Base-by-base conservation (phyloP, 2,888 invertebrate species). In the Tachina fera region DNA sequence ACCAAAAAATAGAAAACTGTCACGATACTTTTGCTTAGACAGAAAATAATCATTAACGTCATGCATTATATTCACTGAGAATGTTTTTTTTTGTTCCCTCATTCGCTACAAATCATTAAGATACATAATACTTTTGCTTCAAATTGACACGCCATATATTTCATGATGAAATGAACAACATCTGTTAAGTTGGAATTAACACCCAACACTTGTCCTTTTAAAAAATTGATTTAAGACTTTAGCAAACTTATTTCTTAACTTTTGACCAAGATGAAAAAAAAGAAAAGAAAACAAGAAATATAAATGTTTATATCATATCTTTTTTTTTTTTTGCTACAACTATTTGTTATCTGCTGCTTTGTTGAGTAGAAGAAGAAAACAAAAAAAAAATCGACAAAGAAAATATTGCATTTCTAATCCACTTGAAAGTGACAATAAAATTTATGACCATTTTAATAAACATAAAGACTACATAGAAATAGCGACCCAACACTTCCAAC, bases 341-440 rank as follows among this genome's bases (percentile, higher is more conserved):
- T 51, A 61, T 63, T 61, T 60, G 2, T 70, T 58, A 43, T 56
- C 31, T 53, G 11, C 14, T 9, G 9, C 22, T n/a, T 47, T 31
- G n/a, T 19, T 14, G 9, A 22, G 56, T 13, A 39, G 56, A 39
- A 65, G 16, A 68, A 61, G 6, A 56, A 49, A 63, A n/a, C 5
- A 6, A 6, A 31, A 31, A 6, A 31, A 6, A 31, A 31, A 22
- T 2, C 49, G 39, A 65, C 31, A 31, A 13, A 43, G 13, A 39
- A 49, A 51, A 51, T 39, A 68, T 61, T 75, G 74, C 75, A 82
- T 83, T 83, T 79, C 82, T 76, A 86, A 86, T 82, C 82, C 85
- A 86, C 85, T 86, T 83, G 65, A 83, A 67, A 76, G 75, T 86
- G 85, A 83, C 85, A 86, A 79, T 86, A 86, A 83, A 86, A 86